Conservation (phyloP, 1,140 invertebrate genomes). For the Laodelphax striatellus region DNA sequence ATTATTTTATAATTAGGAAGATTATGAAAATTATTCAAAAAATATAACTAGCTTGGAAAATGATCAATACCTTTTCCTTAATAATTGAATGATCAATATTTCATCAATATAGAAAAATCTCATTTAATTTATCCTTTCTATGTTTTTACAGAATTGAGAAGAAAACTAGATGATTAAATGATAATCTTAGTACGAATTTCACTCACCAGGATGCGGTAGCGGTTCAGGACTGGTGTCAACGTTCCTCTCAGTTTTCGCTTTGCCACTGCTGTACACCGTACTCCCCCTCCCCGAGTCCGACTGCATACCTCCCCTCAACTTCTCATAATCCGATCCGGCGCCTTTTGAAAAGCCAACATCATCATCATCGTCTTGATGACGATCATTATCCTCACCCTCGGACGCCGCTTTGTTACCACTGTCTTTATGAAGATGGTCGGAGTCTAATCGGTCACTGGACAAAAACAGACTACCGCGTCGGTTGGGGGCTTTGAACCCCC, state of each 20-base stretch:
- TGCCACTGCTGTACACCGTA: constrained; percentile 59
- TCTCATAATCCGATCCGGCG: constrained; percentile 50
- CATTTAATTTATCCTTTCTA: background rate
- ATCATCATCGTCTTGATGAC: constrained; percentile 15
- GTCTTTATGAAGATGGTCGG: background rate
- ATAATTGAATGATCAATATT: no score
- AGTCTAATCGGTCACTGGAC: background rate
- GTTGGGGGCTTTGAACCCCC: no score
- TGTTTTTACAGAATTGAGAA: no score
- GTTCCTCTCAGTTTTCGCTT: constrained; percentile 20
- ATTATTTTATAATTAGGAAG: no score
- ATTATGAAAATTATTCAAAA: no score
- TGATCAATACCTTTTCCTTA: no score
- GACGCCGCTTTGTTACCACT: background rate
- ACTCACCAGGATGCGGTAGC: constrained; percentile 15
- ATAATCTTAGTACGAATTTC: no score
- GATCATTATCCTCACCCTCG: constrained; percentile 2
- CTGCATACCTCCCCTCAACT: constrained; percentile 37
- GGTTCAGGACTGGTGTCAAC: constrained; percentile 20
- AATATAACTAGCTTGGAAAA: no score
- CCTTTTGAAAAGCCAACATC: constrained; percentile 15
- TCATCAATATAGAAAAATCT: no score
- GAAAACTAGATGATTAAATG: no score
- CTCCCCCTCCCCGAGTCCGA: constrained; percentile 61
- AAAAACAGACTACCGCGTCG: background rate